phyloP scores from a whole-genome alignment of 1,140 invertebrate genomes.

The Drosophila orena region DNA sequence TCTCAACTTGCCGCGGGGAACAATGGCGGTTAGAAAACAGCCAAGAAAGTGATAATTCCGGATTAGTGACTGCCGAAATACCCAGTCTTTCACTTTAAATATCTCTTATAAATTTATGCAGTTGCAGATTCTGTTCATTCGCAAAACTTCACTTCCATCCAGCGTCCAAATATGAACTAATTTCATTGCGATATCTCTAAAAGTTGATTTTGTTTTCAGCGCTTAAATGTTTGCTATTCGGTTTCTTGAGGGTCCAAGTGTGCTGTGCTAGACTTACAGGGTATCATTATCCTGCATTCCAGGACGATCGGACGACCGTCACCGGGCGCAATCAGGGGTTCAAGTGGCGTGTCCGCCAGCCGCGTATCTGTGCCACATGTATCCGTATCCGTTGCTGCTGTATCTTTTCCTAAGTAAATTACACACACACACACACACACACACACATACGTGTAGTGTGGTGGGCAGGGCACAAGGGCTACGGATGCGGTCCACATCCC shows the following conservation, averaged over 20 bases:
- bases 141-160: too few relatives aligned
- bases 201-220: too few relatives aligned
- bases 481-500: slow-evolving; percentile 44
- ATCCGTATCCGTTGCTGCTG: slow-evolving; percentile 47
- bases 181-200: background rate
- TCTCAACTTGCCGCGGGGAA: slow-evolving; percentile 42
- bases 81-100: background rate
- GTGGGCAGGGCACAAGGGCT: background rate
- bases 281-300: background rate
- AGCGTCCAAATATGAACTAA: too few relatives aligned
- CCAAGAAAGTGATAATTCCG: background rate
- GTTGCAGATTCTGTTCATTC: too few relatives aligned
- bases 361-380: slow-evolving; percentile 29
- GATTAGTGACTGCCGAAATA: background rate
- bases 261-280: slow-evolving; percentile 1
- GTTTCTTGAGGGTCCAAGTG: background rate
- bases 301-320: slow-evolving; percentile 3
- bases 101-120: background rate
- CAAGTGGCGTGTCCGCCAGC: slow-evolving; percentile 61
- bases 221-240: background rate
- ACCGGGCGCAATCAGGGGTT: slow-evolving; percentile 56
- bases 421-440: slow-evolving; percentile 48
- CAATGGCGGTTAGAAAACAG: slow-evolving; percentile 36
- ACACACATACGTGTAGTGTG: too few relatives aligned
- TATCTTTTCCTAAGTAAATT: slow-evolving; percentile 76